A percentile compares a stretch with the other conserved stretches of the same genome.
Conservation (phyloP, 2,113 vertebrate genomes). For the Anarrhichthys ocellatus region DNA sequence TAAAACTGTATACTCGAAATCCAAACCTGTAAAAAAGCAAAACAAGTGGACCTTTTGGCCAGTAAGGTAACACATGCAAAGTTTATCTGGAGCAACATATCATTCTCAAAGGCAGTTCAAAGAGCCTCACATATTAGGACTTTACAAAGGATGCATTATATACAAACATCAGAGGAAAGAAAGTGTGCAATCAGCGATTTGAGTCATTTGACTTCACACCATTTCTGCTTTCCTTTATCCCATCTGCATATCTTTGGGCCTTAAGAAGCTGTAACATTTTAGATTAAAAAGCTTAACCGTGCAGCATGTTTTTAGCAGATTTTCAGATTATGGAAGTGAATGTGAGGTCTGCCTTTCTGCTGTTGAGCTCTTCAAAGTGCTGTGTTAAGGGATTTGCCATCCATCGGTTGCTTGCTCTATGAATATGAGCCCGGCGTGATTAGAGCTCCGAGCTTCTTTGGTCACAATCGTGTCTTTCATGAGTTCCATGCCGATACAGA, state of each 20-base stretch:
- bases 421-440: slow-evolving; percentile 23
- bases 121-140: neutral
- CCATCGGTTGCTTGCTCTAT: slow-evolving; percentile 45
- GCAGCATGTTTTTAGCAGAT: slow-evolving; percentile 19
- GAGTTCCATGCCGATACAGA: slow-evolving; percentile 15
- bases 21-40: neutral
- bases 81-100: neutral
- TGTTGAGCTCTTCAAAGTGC: slow-evolving; percentile 46
- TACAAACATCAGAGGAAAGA: neutral
- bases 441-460: slow-evolving; percentile 48
- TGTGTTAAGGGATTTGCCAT: slow-evolving; percentile 52
- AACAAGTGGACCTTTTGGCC: neutral
- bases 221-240: neutral
- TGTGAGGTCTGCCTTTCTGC: slow-evolving; percentile 43
- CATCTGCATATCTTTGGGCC: neutral
- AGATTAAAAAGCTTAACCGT: slow-evolving; percentile 1
- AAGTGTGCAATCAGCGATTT: neutral
- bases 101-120: neutral
- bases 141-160: neutral
- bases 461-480: slow-evolving; percentile 39
- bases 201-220: neutral
- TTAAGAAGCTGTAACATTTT: neutral
- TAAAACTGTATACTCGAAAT: neutral
- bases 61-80: neutral
- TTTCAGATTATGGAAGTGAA: slow-evolving; percentile 45